A percentile compares a stretch with the other conserved stretches of the same genome.
phyloP scores from a whole-genome alignment of 2,113 vertebrate genomes.

The Engystomops pustulosus region DNA sequence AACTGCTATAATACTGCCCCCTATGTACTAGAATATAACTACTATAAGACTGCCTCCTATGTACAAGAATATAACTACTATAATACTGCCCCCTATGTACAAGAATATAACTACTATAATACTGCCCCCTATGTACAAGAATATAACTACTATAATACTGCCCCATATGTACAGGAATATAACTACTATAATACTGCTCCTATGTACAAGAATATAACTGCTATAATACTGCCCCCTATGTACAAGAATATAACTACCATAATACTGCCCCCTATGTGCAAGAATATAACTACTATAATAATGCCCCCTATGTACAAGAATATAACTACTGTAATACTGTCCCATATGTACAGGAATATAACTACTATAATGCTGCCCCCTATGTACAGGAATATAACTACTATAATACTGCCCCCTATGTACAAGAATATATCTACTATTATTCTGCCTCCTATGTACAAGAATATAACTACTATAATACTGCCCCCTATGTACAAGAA shows the following conservation, averaged over 20 bases:
- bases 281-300: slow-evolving; percentile 8
- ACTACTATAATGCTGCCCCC: background rate
- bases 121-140: background rate
- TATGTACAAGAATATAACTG: slow-evolving; percentile 20
- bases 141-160: slow-evolving; percentile 9
- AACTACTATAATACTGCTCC: slow-evolving; percentile 8
- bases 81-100: background rate
- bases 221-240: background rate
- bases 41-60: background rate
- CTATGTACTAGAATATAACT: background rate
- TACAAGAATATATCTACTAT: no score
- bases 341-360: background rate
- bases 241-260: slow-evolving; percentile 19
- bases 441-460: no score
- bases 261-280: background rate
- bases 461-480: no score
- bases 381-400: slow-evolving; percentile 13
- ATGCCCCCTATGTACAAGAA: background rate
- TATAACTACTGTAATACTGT: slow-evolving; percentile 3
- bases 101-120: background rate
- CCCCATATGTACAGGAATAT: background rate
- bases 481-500: no score
- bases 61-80: slow-evolving; percentile 7
- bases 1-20: background rate
- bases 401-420: background rate